Base-by-base conservation (phyloP, 2,113 vertebrate species). In the Callithrix jacchus region DNA sequence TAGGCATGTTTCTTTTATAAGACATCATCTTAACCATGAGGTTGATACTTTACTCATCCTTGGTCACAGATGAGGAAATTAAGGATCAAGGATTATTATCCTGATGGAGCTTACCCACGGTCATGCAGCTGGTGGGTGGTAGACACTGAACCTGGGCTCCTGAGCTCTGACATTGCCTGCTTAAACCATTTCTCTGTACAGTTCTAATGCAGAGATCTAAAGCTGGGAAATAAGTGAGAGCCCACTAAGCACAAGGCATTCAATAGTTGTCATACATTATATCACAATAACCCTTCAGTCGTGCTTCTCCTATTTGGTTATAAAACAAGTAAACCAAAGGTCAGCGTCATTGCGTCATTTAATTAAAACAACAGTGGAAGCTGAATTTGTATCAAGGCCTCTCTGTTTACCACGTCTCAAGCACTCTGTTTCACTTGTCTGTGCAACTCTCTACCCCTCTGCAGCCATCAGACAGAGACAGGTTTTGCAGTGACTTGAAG, bases 151-250 rank as follows among this genome's bases (percentile, higher is more conserved):
- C 52, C 47, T 17, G 40, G 74, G 17, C 13, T 49, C 58, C 52
- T 7, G 8, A n/a, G 21, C 30, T 83, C 68, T 42, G n/a, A 3
- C 21, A 25, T 0, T 52, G 35, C 35, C 74, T 54, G 21, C 47
- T 18, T 66, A 52, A 14, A 37, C 14, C n/a, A 30, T 35, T 37
- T 0, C 52, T 42, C 16, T 64, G 18, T 32, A 7, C 0, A 5
- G 56, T 58, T 58, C 56, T 32, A 17, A 25, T 3, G 40, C 49
- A 49, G 90, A 80, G 21, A 35, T 42, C 52, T 47, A n/a, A 82
- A 74, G 42, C 58, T 6, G 42, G 27, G 14, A 42, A 42, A 18
- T 58, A 42, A 61, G 0, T 35, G 56, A 25, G 23, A 27, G 35
- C 40, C 16, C 8, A 45, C 61, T 92, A 6, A 45, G 35, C 54